phyloP scores from a whole-genome alignment of 2,888 invertebrate species.

The Pachliopta kotzebuea region DNA sequence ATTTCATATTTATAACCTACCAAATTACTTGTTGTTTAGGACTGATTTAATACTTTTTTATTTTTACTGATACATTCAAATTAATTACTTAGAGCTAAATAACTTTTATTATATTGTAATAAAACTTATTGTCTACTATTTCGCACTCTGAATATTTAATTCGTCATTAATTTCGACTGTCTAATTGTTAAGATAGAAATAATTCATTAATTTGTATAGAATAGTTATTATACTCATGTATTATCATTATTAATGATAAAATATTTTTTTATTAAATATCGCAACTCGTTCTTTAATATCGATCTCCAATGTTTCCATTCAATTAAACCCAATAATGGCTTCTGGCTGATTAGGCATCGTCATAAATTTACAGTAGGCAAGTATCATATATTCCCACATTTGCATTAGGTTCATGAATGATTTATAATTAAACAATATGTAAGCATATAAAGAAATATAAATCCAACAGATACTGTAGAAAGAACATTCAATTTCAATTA shows the following conservation, averaged over 20 bases:
- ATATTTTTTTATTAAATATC: constrained; percentile 35
- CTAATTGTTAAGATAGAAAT: too few relatives aligned
- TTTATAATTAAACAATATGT: background rate
- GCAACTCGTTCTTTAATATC: constrained; percentile 38
- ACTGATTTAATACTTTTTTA: background rate
- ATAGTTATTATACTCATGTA: background rate
- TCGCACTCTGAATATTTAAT: too few relatives aligned
- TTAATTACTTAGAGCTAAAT: too few relatives aligned
- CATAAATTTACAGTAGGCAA: constrained; percentile 26
- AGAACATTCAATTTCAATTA: too few relatives aligned
- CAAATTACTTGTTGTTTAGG: background rate
- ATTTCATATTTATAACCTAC: background rate
- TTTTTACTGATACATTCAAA: background rate
- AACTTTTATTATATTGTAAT: too few relatives aligned
- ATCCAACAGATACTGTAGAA: background rate
- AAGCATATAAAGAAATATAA: background rate
- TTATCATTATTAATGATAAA: background rate
- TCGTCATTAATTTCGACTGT: too few relatives aligned
- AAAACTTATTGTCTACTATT: too few relatives aligned
- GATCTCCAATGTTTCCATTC: constrained; percentile 28
- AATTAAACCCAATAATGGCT: constrained; percentile 28
- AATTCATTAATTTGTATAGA: too few relatives aligned
- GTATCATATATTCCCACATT: constrained; percentile 9
- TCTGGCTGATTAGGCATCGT: constrained; percentile 27
- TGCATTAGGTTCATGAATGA: constrained; percentile 2